phyloP scores from a whole-genome alignment of 2,888 invertebrate species.

The Lapara coniferarum region DNA sequence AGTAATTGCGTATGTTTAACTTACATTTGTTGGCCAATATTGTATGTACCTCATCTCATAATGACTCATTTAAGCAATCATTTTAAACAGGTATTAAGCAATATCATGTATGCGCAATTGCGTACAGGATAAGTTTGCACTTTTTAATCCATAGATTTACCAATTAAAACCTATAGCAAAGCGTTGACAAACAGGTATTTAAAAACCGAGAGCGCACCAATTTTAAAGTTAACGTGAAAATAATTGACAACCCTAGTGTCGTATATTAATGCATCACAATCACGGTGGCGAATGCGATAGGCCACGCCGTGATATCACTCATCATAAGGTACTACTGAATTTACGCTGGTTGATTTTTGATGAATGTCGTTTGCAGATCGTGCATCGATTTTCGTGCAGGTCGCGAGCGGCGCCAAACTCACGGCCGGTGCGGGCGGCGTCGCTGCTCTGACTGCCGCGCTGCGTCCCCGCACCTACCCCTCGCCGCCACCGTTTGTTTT shows the following conservation, averaged over 20 bases:
- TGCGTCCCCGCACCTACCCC: constrained; percentile 68
- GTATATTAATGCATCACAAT: constrained; percentile 62
- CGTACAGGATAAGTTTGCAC: neutral
- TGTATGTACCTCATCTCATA: constrained; percentile 19
- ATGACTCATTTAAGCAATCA: constrained; percentile 16
- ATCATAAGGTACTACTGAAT: constrained; percentile 58
- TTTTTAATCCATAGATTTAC: neutral
- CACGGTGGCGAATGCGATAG: constrained; percentile 58
- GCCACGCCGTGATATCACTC: constrained; percentile 60
- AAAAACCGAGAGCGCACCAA: constrained; percentile 48
- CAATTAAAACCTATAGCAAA: constrained; percentile 16
- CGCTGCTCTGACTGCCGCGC: constrained; percentile 77
- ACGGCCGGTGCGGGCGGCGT: constrained; percentile 77
- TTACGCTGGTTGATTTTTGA: constrained; percentile 66
- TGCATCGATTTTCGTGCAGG: constrained; percentile 80
- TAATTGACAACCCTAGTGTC: constrained; percentile 53
- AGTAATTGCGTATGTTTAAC: constrained; percentile 19
- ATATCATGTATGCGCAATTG: neutral
- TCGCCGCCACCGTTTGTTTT: constrained; percentile 80
- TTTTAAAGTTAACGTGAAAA: constrained; percentile 49
- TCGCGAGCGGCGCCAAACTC: constrained; percentile 72
- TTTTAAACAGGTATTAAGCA: constrained; percentile 21
- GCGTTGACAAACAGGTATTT: constrained; percentile 29
- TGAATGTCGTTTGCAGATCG: constrained; percentile 75
- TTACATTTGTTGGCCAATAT: constrained; percentile 21